These are phyloP conservation scores for Probosciger aterrimus DNA, from an alignment of 2,113 vertebrate species.

Conservation along the genomic window DNA sequence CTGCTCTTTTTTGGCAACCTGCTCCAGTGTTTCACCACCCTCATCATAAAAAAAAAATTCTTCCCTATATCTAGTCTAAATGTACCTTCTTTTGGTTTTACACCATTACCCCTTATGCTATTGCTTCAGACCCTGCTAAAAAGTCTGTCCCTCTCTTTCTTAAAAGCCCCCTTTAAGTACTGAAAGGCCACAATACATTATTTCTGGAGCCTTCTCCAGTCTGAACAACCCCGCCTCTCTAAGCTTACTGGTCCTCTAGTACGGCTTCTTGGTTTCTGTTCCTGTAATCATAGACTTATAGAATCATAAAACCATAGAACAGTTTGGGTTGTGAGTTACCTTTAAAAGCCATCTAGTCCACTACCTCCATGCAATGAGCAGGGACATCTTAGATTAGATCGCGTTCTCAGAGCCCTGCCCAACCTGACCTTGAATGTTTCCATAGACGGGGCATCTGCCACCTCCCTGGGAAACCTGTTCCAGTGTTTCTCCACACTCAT, in stretches of 20 bases:
- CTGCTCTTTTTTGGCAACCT: neutral
- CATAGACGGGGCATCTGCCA: too few relatives aligned
- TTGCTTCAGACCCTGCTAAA: neutral
- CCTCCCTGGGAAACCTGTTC: neutral
- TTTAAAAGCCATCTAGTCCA: neutral
- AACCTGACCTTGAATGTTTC: neutral
- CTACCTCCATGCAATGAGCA: neutral
- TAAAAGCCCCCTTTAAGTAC: neutral
- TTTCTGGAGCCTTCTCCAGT: neutral
- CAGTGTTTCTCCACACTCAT: neutral
- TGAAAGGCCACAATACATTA: neutral
- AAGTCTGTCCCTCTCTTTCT: neutral
- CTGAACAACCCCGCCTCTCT: neutral
- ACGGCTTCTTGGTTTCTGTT: neutral
- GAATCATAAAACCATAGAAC: neutral
- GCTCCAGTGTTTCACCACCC: neutral
- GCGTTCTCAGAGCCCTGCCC: accelerated
- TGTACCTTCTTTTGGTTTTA: neutral
- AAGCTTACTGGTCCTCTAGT: neutral
- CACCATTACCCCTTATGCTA: neutral
- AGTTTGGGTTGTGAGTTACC: neutral
- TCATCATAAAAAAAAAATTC: neutral
- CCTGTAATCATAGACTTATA: neutral
- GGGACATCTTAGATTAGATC: neutral
- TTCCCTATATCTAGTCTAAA: neutral